Percentiles rank a stretch among this genome's conserved stretches.
phyloP scores from a whole-genome alignment of 2,113 vertebrate species.

The Lepus europaeus region DNA sequence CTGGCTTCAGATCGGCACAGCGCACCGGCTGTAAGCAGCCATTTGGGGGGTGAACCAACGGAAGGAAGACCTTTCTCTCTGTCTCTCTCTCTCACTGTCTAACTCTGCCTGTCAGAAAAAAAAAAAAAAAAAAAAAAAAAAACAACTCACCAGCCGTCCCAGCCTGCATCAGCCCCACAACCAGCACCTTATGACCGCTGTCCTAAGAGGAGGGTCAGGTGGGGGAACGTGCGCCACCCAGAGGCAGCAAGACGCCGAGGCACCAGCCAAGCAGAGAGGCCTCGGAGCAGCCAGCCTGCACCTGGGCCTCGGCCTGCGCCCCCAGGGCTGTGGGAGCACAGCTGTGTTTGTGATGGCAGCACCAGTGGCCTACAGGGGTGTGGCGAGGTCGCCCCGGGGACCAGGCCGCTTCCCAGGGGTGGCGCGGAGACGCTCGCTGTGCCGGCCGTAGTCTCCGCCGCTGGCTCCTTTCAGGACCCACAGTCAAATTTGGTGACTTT shows the following conservation, averaged over 20 bases:
- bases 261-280: background rate
- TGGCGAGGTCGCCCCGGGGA: background rate
- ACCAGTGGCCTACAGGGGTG: background rate
- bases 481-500: background rate
- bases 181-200: no score
- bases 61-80: no score
- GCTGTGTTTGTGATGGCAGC: background rate
- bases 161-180: no score
- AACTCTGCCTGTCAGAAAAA: no score
- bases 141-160: no score
- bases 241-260: background rate
- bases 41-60: no score
- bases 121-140: no score
- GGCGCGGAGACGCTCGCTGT: background rate
- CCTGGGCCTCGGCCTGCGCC: background rate
- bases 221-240: fast-evolving
- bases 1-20: no score
- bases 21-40: no score
- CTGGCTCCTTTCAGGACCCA: background rate
- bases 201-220: background rate
- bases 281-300: background rate
- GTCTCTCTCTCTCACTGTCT: no score
- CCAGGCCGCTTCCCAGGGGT: background rate
- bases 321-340: background rate
- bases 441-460: background rate